phyloP scores from a whole-genome alignment of 2,888 invertebrate genomes.

The Agrotis clavis region DNA sequence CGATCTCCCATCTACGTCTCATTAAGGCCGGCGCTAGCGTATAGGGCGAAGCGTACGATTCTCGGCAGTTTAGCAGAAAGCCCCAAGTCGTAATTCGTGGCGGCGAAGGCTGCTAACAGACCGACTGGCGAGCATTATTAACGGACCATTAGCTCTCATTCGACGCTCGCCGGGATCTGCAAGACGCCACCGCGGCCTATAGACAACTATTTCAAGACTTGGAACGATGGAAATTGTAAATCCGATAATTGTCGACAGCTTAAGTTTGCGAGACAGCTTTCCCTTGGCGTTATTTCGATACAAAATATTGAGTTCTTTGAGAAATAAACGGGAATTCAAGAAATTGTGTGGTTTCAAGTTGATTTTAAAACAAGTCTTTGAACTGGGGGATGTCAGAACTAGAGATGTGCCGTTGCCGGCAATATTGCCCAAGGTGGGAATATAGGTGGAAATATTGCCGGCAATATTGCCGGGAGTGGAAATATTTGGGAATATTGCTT shows the following conservation, averaged over 20 bases:
- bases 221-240: constrained; percentile 64
- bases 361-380: constrained; percentile 4
- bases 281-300: constrained; percentile 39
- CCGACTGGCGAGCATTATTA: constrained; percentile 85
- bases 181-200: constrained; percentile 64
- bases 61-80: constrained; percentile 82
- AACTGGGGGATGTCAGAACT: neutral
- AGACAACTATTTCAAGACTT: constrained; percentile 58
- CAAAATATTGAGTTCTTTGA: constrained; percentile 16
- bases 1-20: constrained; percentile 73
- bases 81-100: constrained; percentile 83
- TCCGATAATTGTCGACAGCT: constrained; percentile 67
- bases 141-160: constrained; percentile 87
- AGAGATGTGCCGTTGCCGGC: no score
- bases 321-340: constrained; percentile 23
- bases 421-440: no score
- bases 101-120: constrained; percentile 82
- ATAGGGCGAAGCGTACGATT: constrained; percentile 76
- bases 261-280: constrained; percentile 38
- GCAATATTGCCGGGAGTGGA: no score
- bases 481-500: no score
- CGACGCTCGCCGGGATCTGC: constrained; percentile 77
- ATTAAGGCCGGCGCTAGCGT: constrained; percentile 73
- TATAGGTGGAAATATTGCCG: no score
- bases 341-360: constrained; percentile 4